Evolutionary conservation across 2,888 invertebrate species (phyloP), one percentile per base, ranked within the genome.

Genomic region (Lepidonotus clava): DNA sequence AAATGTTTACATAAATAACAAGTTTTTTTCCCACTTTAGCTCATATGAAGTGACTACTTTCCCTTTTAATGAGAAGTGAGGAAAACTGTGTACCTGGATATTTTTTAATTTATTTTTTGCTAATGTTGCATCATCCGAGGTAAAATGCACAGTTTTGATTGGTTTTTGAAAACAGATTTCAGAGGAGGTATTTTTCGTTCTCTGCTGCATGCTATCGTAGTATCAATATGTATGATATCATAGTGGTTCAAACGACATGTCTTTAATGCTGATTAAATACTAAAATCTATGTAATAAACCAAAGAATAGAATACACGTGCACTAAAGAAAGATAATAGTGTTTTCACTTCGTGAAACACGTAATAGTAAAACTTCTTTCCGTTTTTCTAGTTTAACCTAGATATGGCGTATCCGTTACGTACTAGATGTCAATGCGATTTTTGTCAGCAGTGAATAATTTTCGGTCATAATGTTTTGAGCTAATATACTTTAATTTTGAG

Each of bases 81-180:
- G n/a, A n/a, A n/a, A n/a, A n/a, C n/a, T n/a, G n/a, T n/a, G n/a
- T n/a, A n/a, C n/a, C n/a, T n/a, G n/a, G n/a, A n/a, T 11, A 28
- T 61, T 61, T 61, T 61, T 32, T 24, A 21, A 66, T 66, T 66
- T 38, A 36, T 71, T 18, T 21, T 71, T 71, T 71, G 71, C 71
- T 71, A 32, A 71, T 71, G 71, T 71, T 71, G 71, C 71, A 71
- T 71, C 71, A 11, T 71, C 34, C 34, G 71, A 71, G 71, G 71
- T 71, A 56, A 36, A 38, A 80, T 46, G 80, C 80, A 80, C 80
- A 80, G 80, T 80, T 80, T 80, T 80, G 41, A 46, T 80, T 80
- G 80, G 51, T 80, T 80, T 80, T 80, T 80, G 80, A 80, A 80
- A 41, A 80, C 80, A 80, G 80, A 51, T 80, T 80, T 80, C 80